phyloP scores from a whole-genome alignment of 2,113 vertebrate genomes.

The Heterocephalus glaber region DNA sequence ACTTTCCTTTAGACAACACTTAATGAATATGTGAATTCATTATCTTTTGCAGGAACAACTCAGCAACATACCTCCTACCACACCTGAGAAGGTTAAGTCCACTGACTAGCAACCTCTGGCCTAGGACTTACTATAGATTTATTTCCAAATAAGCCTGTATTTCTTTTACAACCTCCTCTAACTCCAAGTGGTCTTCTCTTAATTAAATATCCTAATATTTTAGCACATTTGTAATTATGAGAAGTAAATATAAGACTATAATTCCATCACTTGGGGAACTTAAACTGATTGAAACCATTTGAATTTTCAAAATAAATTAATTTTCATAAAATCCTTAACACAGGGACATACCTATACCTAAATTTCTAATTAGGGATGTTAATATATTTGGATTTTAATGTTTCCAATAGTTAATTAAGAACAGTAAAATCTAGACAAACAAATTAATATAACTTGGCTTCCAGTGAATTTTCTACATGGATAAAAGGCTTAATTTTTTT shows the following conservation, averaged over 20 bases:
- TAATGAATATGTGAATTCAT: background rate
- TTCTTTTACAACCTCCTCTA: slow-evolving; percentile 22
- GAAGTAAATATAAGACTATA: slow-evolving; percentile 33
- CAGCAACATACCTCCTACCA: background rate
- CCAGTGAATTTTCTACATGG: background rate
- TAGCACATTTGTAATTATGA: slow-evolving; percentile 29
- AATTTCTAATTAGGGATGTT: background rate
- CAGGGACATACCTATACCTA: background rate
- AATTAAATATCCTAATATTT: background rate
- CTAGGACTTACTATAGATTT: background rate
- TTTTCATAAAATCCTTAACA: slow-evolving; percentile 17
- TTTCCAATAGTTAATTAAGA: slow-evolving; percentile 17
- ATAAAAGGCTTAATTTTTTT: background rate
- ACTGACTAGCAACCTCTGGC: background rate
- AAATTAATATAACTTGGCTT: background rate
- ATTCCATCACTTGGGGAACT: background rate
- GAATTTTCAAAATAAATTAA: slow-evolving; percentile 20
- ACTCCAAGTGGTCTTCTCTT: background rate
- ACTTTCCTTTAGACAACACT: background rate
- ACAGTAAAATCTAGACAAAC: background rate
- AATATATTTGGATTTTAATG: slow-evolving; percentile 26
- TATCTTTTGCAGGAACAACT: background rate
- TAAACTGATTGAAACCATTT: slow-evolving; percentile 12
- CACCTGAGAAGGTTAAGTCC: background rate
- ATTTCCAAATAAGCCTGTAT: slow-evolving; percentile 31